Base-by-base conservation (phyloP, 2,113 vertebrate genomes). In the Trogon surrucura region DNA sequence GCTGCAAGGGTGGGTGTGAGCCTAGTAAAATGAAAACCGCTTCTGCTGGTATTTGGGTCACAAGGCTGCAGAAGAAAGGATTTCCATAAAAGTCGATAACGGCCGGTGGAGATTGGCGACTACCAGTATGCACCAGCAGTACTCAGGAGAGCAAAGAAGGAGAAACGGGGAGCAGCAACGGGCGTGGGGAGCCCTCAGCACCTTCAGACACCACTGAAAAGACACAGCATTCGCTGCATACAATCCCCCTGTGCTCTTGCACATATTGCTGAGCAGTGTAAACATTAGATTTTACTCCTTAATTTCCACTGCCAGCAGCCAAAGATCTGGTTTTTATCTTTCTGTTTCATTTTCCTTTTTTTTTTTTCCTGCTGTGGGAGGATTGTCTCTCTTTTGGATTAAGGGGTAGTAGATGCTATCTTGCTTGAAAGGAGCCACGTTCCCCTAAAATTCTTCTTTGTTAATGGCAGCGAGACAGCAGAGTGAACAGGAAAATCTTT, bases 11-110 rank as follows among this genome's bases (percentile, higher is more conserved):
- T 86, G 83, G 44, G 57, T 34, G 67, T 9, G 48, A 91, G 60
- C 72, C 69, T 60, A 84, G 51, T 84, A 84, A 95, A 93, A 84
- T 56, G 10, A 51, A 88, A 93, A 78, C 56, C 71, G 56, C 47
- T 82, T 50, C 3, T 67, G 60, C n/a, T 92, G 94, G 56, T 58
- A 86, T 96, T 78, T 86, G 91, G 69, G 88, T 93, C 86, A 84
- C 29, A 48, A 93, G 72, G 72, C 72, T 86, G 72, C 56, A 81
- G 71, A 85, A 96, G 34, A 75, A 85, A 79, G 38, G 77, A 92
- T 86, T 91, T 86, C 96, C 80, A 94, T 95, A 93, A 93, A 95
- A 95, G 94, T 84, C 22, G 0, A 5, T 84, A 70, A 41, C 25
- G 29, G 19, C 16, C 54, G 77, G 56, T 1, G 5, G 84, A 60